These are phyloP conservation scores for Aplochiton taeniatus DNA, from an alignment of 2,797 vertebrate species.

Conservation along the genomic window DNA sequence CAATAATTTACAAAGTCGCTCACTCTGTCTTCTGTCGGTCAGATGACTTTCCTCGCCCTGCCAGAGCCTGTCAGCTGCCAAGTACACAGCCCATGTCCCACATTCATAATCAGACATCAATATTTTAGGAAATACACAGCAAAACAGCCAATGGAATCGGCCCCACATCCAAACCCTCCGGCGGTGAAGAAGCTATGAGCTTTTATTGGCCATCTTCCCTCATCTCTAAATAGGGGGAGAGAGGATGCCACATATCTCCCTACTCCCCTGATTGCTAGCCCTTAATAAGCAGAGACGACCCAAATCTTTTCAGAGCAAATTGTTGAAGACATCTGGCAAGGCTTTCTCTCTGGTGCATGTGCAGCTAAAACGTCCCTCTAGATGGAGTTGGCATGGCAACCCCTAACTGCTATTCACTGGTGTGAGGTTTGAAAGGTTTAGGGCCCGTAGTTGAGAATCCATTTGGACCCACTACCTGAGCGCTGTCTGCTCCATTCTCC, in stretches of 20 bases:
- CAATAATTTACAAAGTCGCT: slow-evolving; percentile 90
- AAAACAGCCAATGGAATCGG: slow-evolving; percentile 66
- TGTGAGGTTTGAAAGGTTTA: slow-evolving; percentile 91
- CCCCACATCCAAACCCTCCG: slow-evolving; percentile 28
- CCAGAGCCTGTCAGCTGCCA: slow-evolving; percentile 86
- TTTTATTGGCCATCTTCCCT: slow-evolving; percentile 23
- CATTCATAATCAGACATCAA: slow-evolving; percentile 88
- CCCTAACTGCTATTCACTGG: slow-evolving; percentile 93
- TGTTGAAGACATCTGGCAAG: slow-evolving; percentile 99
- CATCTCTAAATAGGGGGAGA: slow-evolving; percentile 60
- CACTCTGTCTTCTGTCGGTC: slow-evolving; percentile 79
- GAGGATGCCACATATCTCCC: slow-evolving; percentile 77
- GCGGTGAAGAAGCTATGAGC: slow-evolving; percentile 18
- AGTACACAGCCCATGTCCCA: slow-evolving; percentile 82
- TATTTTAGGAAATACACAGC: slow-evolving; percentile 87
- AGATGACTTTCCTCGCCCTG: slow-evolving; percentile 81
- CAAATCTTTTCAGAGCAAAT: slow-evolving; percentile 96
- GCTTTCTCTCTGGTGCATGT: slow-evolving; percentile 89
- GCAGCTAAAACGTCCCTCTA: slow-evolving; percentile 88
- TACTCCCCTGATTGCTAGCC: slow-evolving; percentile 85
- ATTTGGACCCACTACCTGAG: slow-evolving; percentile 91
- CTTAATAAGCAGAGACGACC: slow-evolving; percentile 87
- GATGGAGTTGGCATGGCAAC: slow-evolving; percentile 98
- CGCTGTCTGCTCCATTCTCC: slow-evolving; percentile 70
- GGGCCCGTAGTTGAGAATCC: slow-evolving; percentile 95